A percentile compares a stretch with the other conserved stretches of the same genome.
These are phyloP conservation scores for Rafetus swinhoei DNA, from an alignment of 2,113 vertebrate genomes.

Conservation along the genomic window DNA sequence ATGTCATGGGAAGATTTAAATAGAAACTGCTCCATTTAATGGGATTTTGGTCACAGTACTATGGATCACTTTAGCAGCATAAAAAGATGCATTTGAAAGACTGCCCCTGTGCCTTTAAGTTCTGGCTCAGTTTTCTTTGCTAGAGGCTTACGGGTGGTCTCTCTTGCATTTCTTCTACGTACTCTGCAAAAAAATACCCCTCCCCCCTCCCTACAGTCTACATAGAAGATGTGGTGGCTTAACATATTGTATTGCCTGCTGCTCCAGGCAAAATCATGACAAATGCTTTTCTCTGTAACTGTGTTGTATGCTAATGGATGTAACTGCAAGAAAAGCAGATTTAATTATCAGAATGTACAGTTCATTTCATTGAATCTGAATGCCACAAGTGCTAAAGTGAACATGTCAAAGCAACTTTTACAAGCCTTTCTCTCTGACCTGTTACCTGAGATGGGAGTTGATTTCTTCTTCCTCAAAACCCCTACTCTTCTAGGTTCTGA, in stretches of 20 bases:
- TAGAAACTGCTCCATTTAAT: conserved; percentile 65
- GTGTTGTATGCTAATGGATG: conserved; percentile 41
- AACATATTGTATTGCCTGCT: neutral
- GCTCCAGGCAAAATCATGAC: conserved; percentile 41
- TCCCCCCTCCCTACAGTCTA: neutral
- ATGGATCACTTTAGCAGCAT: conserved; percentile 47
- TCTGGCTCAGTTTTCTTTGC: conserved; percentile 47
- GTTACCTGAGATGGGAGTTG: neutral
- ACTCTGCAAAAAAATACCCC: neutral
- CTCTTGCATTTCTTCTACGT: conserved; percentile 10
- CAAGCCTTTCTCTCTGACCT: neutral
- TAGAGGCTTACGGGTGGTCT: conserved; percentile 5
- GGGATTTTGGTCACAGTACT: conserved; percentile 66
- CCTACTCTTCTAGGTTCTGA: neutral
- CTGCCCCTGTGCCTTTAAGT: conserved; percentile 46
- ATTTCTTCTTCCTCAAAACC: neutral
- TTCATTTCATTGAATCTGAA: conserved; percentile 39
- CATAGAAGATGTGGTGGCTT: neutral
- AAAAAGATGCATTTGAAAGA: conserved; percentile 63
- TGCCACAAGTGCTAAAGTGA: neutral
- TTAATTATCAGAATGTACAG: conserved; percentile 23
- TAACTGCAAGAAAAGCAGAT: conserved; percentile 38
- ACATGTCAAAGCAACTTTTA: neutral
- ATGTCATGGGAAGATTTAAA: conserved; percentile 53
- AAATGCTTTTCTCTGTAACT: conserved; percentile 31